phyloP scores from a whole-genome alignment of 2,888 invertebrate genomes.

The Sesia apiformis region DNA sequence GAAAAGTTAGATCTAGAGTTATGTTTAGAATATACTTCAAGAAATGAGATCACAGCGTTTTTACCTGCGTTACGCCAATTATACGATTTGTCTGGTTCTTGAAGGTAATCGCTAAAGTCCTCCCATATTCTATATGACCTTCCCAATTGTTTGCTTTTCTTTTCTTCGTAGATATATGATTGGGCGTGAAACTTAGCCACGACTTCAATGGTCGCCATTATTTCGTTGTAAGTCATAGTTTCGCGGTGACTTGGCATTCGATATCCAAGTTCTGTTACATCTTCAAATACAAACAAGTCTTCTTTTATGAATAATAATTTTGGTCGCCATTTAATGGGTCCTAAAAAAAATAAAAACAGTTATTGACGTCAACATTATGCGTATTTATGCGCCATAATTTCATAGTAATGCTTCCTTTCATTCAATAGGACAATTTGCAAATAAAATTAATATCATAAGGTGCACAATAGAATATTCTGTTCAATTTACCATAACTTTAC shows the following conservation, averaged over 20 bases:
- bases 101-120: conserved; percentile 37
- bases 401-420: no score
- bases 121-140: conserved; percentile 52
- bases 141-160: conserved; percentile 33
- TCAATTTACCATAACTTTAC: no score
- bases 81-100: conserved; percentile 28
- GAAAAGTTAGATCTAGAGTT: conserved; percentile 29
- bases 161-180: conserved; percentile 60
- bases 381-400: no score
- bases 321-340: conserved; percentile 43
- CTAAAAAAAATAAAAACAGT: conserved; percentile 18
- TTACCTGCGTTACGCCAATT: conserved; percentile 49
- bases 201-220: conserved; percentile 47
- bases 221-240: conserved; percentile 43
- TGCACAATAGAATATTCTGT: no score
- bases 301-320: conserved; percentile 31
- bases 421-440: no score
- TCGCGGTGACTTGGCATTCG: conserved; percentile 33
- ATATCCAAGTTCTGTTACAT: conserved; percentile 42
- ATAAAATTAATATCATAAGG: no score
- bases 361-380: no score
- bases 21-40: conserved; percentile 43
- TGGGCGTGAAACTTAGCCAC: conserved; percentile 68
- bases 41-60: conserved; percentile 44
- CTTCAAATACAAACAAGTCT: conserved; percentile 56